A percentile compares a stretch with the other conserved stretches of the same genome.
Conservation (phyloP, 2,888 invertebrate species). For the Pteria penguin region DNA sequence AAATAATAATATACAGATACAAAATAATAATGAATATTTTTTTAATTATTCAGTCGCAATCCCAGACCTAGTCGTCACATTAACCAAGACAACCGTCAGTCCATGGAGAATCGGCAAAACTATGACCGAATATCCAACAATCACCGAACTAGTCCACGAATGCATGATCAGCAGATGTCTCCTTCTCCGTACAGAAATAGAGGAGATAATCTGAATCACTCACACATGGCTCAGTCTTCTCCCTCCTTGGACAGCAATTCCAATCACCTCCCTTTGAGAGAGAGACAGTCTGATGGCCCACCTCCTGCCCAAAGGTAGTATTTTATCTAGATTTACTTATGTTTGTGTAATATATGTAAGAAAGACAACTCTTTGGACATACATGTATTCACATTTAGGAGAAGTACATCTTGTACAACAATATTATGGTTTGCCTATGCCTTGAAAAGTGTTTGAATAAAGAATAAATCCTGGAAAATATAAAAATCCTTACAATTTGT, state of each 20-base stretch:
- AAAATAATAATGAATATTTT: neutral
- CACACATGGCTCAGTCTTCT: constrained; percentile 29
- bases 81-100: constrained; percentile 34
- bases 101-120: constrained; percentile 54
- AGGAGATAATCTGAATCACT: constrained; percentile 36
- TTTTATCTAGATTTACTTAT: neutral
- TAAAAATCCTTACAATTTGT: too few species aligned
- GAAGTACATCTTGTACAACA: too few species aligned
- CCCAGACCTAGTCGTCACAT: constrained; percentile 25
- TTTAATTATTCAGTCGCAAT: constrained; percentile 25
- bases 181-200: constrained; percentile 31
- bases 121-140: constrained; percentile 54
- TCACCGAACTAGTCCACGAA: constrained; percentile 66
- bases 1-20: too few species aligned
- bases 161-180: constrained; percentile 54
- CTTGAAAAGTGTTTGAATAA: too few species aligned
- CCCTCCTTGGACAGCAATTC: constrained; percentile 36
- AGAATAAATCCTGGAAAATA: too few species aligned
- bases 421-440: too few species aligned
- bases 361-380: too few species aligned
- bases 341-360: too few species aligned
- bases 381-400: too few species aligned
- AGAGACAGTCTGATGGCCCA: constrained; percentile 41
- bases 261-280: constrained; percentile 23
- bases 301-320: constrained; percentile 26